These are phyloP conservation scores for Drosophila baimaii DNA, from an alignment of 1,140 invertebrate species.

Conservation along the genomic window DNA sequence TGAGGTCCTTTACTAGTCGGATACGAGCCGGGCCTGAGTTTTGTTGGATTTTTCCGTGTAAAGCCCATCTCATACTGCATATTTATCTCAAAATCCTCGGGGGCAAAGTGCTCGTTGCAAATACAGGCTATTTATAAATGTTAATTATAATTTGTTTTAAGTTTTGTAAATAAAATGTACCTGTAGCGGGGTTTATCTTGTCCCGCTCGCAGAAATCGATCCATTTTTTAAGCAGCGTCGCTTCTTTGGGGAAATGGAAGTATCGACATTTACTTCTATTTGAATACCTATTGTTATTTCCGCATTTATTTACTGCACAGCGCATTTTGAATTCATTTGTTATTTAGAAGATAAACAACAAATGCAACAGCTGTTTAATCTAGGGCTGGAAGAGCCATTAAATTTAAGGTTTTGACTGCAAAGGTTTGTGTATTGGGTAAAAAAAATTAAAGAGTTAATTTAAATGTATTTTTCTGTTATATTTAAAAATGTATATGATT, in stretches of 20 bases:
- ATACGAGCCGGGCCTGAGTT: constrained; percentile 37
- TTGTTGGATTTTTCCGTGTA: constrained; percentile 48
- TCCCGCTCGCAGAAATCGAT: constrained; percentile 48
- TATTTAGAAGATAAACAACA: constrained; percentile 7
- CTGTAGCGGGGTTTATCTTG: constrained; percentile 40
- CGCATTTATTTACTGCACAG: constrained; percentile 54
- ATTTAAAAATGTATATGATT: too few relatives aligned
- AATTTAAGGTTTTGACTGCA: neutral
- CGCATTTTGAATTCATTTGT: constrained; percentile 36
- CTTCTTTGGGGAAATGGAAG: constrained; percentile 54
- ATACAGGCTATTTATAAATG: constrained; percentile 46
- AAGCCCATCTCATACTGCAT: constrained; percentile 59
- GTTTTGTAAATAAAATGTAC: constrained; percentile 6
- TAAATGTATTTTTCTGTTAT: neutral
- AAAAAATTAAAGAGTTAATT: neutral
- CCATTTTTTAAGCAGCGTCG: constrained; percentile 40
- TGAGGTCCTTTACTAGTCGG: constrained; percentile 30
- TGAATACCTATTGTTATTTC: constrained; percentile 51
- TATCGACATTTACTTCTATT: constrained; percentile 50
- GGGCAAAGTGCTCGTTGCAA: constrained; percentile 55
- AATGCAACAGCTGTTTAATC: neutral
- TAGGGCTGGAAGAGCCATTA: neutral
- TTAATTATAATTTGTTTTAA: neutral
- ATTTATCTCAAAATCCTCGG: constrained; percentile 55
- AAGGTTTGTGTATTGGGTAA: constrained; percentile 1